These are phyloP conservation scores for Agriotes lineatus DNA, from an alignment of 2,888 invertebrate species.

Conservation along the genomic window DNA sequence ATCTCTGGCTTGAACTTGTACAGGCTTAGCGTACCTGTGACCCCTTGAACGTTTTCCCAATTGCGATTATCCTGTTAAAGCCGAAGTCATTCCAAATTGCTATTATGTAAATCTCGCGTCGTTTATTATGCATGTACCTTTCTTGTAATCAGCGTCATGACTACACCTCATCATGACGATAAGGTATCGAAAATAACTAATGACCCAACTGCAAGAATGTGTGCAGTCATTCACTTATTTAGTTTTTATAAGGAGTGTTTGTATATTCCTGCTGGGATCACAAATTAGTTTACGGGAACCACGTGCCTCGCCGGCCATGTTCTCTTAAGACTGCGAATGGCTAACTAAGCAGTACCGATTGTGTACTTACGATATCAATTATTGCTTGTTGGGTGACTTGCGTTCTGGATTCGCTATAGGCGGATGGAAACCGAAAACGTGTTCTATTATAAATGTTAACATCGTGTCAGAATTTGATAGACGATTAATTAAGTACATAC, in stretches of 20 bases:
- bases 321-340: constrained; percentile 35
- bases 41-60: neutral
- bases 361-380: constrained; percentile 61
- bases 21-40: neutral
- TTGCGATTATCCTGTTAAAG: constrained; percentile 8
- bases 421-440: constrained; percentile 51
- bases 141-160: constrained; percentile 63
- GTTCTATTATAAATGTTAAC: constrained; percentile 52
- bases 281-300: constrained; percentile 70
- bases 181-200: constrained; percentile 66
- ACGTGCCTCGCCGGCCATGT: constrained; percentile 41
- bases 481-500: constrained; percentile 49
- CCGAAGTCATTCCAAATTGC: constrained; percentile 29
- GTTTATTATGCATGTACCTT: constrained; percentile 46
- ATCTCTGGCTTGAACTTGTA: neutral
- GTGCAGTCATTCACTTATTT: constrained; percentile 73
- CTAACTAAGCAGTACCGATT: constrained; percentile 47
- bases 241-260: constrained; percentile 71
- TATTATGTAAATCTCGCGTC: constrained; percentile 36
- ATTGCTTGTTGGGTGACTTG: constrained; percentile 60
- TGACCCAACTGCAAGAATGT: constrained; percentile 67
- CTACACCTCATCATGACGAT: constrained; percentile 65
- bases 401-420: constrained; percentile 44
- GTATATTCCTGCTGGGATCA: constrained; percentile 74
- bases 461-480: constrained; percentile 53